A percentile compares a stretch with the other conserved stretches of the same genome.
phyloP scores from a whole-genome alignment of 2,113 vertebrate genomes.

The Zeus faber region DNA sequence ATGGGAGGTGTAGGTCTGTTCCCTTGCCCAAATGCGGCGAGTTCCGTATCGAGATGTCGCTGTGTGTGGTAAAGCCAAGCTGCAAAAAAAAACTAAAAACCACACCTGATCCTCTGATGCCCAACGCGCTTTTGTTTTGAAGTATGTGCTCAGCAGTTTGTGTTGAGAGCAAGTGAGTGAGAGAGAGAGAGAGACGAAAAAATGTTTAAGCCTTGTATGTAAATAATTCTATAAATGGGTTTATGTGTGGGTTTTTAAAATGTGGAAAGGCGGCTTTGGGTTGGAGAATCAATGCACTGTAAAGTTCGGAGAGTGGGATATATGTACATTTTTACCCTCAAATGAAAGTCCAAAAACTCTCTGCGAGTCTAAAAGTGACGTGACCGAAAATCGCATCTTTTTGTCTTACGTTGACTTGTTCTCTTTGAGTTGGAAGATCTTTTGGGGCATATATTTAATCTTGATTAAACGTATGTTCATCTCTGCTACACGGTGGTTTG shows the following conservation, averaged over 20 bases:
- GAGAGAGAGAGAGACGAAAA: not conserved
- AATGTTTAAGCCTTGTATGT: constrained; percentile 58
- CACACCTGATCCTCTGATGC: constrained; percentile 24
- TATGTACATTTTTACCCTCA: constrained; percentile 46
- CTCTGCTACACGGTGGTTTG: constrained; percentile 32
- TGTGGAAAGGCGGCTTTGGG: constrained; percentile 44
- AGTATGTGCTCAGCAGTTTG: constrained; percentile 33
- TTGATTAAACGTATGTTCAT: constrained; percentile 90
- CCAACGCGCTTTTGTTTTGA: constrained; percentile 15
- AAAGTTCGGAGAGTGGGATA: constrained; percentile 52
- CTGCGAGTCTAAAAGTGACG: constrained; percentile 46
- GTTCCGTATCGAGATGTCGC: constrained; percentile 35
- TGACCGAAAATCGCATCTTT: constrained; percentile 54
- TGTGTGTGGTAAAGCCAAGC: constrained; percentile 3
- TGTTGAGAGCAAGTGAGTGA: constrained; percentile 26
- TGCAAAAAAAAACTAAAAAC: constrained; percentile 15
- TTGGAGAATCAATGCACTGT: constrained; percentile 56
- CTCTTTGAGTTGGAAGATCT: constrained; percentile 79
- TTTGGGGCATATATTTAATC: constrained; percentile 90
- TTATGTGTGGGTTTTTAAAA: constrained; percentile 58
- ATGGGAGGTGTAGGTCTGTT: constrained; percentile 11
- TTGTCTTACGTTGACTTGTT: constrained; percentile 85
- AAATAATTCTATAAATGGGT: constrained; percentile 66
- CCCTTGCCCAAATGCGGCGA: constrained; percentile 23
- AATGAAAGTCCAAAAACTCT: constrained; percentile 50